Conservation (phyloP, 2,797 vertebrate genomes). For the Craterocephalus amniculus region DNA sequence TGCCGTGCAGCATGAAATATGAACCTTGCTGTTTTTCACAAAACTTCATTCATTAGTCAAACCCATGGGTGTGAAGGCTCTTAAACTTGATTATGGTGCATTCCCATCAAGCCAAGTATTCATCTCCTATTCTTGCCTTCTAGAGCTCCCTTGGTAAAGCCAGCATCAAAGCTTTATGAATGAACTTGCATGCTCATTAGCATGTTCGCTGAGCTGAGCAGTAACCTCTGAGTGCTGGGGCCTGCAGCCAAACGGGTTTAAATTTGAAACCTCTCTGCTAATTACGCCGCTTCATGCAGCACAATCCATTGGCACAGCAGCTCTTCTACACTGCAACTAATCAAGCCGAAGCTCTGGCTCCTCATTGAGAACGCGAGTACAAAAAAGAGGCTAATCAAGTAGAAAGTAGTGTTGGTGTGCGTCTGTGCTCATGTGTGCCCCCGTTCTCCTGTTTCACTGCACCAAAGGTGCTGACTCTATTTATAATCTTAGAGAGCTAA, state of each 20-base stretch:
- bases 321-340: constrained; percentile 59
- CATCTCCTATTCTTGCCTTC: constrained; percentile 60
- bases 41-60: constrained; percentile 61
- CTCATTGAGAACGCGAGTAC: constrained; percentile 17
- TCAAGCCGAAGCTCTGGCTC: constrained; percentile 53
- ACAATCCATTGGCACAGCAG: constrained; percentile 51
- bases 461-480: constrained; percentile 55
- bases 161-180: constrained; percentile 78
- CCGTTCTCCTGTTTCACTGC: constrained; percentile 32
- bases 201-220: constrained; percentile 66
- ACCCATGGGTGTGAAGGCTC: constrained; percentile 36
- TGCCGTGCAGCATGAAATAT: constrained; percentile 21
- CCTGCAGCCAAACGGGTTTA: constrained; percentile 65
- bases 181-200: constrained; percentile 71
- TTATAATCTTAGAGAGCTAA: constrained; percentile 62
- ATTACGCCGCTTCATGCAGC: constrained; percentile 64
- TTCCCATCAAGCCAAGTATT: constrained; percentile 52
- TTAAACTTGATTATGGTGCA: constrained; percentile 47
- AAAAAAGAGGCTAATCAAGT: constrained; percentile 58
- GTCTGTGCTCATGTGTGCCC: constrained; percentile 9
- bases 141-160: constrained; percentile 53
- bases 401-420: constrained; percentile 52
- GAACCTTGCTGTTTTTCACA: constrained; percentile 39
- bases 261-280: constrained; percentile 74
- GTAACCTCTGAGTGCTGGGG: constrained; percentile 46